Evolutionary conservation across 2,888 invertebrate genomes (phyloP), one percentile per base, ranked within the genome.

Genomic region (Euplagia quadripunctaria): DNA sequence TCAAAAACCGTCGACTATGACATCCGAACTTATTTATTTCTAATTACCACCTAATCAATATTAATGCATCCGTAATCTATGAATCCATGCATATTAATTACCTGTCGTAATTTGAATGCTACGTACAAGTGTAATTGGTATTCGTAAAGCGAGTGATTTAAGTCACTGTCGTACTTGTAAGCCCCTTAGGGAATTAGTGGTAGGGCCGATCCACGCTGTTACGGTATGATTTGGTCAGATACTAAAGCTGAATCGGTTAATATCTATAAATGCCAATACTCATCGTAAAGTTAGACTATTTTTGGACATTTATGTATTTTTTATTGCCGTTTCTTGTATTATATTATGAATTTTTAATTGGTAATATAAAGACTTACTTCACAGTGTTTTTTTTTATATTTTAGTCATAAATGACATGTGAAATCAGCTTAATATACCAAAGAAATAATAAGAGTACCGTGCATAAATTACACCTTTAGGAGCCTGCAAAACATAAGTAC

Each of bases 1-100:
- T 84, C 84, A 80, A 42, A 52, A 43, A 31, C 69, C 61, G 74
- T 20, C 71, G 65, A 72, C 68, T 55, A 71, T 75, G 71, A 71
- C 77, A 75, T 69, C 74, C 68, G 73, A 79, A 85, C 75, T 78
- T 79, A 79, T 80, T 80, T 71, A 85, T 77, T 79, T 84, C 76
- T 80, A 78, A 82, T 77, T 80, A 73, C 68, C 64, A 70, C 70
- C 68, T 83, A 84, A 85, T 85, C 80, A 85, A 80, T 85, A 82
- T 83, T 75, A 81, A 80, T 78, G 72, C 74, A 69, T 63, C 49
- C 61, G 70, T 76, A 79, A 74, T 78, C 70, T 77, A 65, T 66
- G 72, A 68, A 58, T 65, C 68, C 55, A 64, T 68, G 72, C 72
- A 69, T 68, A 65, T n/a, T 69, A 31, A 73, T 73, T 73, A 73